These are phyloP conservation scores for Rhabdophis nuchalis DNA, from an alignment of 2,797 vertebrate genomes.

Conservation along the genomic window DNA sequence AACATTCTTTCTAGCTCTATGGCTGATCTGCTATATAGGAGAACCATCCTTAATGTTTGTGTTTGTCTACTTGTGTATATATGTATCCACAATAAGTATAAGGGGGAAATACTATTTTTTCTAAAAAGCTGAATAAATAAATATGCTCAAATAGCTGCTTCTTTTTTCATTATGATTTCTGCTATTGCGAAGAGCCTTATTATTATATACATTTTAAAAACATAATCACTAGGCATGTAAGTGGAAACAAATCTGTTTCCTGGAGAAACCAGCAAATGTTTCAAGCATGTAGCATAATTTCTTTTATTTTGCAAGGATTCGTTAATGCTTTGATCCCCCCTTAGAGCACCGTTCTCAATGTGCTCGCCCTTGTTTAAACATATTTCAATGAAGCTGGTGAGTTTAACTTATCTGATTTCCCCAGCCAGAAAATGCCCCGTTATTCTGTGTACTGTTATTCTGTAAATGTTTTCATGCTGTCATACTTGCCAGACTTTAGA, in stretches of 20 bases:
- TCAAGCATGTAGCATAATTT: slow-evolving; percentile 47
- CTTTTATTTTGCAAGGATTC: slow-evolving; percentile 42
- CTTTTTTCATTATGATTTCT: not conserved
- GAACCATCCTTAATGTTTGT: not conserved
- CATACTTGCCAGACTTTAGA: slow-evolving; percentile 80
- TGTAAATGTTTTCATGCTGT: slow-evolving; percentile 84
- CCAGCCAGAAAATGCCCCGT: slow-evolving; percentile 72
- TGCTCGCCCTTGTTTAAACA: slow-evolving; percentile 50
- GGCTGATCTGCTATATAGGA: not conserved
- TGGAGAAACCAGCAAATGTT: slow-evolving; percentile 38
- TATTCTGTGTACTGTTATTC: slow-evolving; percentile 78
- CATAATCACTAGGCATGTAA: rapidly evolving
- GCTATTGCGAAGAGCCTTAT: not conserved
- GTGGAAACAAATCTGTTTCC: slow-evolving; percentile 35
- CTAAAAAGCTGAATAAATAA: not conserved
- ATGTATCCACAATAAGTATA: not conserved
- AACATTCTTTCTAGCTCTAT: not conserved
- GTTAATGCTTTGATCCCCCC: slow-evolving; percentile 45
- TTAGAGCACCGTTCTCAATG: slow-evolving; percentile 42
- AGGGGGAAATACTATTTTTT: not conserved
- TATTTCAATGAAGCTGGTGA: slow-evolving; percentile 56
- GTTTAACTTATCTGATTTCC: slow-evolving; percentile 65
- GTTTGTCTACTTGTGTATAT: not conserved
- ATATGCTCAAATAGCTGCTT: not conserved
- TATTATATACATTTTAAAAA: not conserved